Percentiles rank a stretch among this genome's conserved stretches.
These are phyloP conservation scores for Trichogramma pretiosum DNA, from an alignment of 1,140 invertebrate species.

Conservation along the genomic window DNA sequence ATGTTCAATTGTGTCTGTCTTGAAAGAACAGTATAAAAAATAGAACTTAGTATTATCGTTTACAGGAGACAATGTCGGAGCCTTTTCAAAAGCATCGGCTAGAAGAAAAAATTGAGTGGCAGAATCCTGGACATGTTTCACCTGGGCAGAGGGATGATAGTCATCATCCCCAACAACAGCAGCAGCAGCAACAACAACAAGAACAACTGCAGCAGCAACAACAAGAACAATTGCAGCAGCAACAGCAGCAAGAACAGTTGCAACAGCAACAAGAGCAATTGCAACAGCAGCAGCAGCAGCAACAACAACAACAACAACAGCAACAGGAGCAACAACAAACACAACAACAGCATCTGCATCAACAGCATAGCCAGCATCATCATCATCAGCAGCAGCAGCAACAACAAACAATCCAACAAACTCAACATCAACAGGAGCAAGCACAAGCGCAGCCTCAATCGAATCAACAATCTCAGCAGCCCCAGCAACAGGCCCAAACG, in stretches of 20 bases:
- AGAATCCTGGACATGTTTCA: slow-evolving; percentile 25
- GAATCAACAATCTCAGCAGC: background rate
- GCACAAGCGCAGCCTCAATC: background rate
- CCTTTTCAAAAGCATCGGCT: slow-evolving; percentile 35
- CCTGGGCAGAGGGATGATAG: slow-evolving; percentile 11
- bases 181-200: background rate
- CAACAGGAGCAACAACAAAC: slow-evolving; percentile 2
- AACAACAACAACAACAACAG: background rate
- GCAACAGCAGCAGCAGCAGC: slow-evolving; percentile 2
- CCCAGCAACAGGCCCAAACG: background rate
- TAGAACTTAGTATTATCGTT: slow-evolving; percentile 2
- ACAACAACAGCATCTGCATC: slow-evolving; percentile 10
- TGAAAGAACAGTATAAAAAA: background rate
- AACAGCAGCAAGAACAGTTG: background rate
- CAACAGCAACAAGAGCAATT: slow-evolving; percentile 17
- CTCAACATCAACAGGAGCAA: too few relatives aligned
- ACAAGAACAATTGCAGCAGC: background rate
- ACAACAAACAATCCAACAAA: too few relatives aligned
- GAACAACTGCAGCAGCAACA: background rate
- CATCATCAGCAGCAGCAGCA: background rate
- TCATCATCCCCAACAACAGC: slow-evolving; percentile 15
- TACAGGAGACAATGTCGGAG: slow-evolving; percentile 41
- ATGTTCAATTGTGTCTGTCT: too few relatives aligned
- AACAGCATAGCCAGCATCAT: slow-evolving; percentile 23
- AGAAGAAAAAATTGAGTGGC: slow-evolving; percentile 41